Evolutionary conservation across 2,797 vertebrate species (phyloP).

Genomic region (Hoplostethus mediterraneus): DNA sequence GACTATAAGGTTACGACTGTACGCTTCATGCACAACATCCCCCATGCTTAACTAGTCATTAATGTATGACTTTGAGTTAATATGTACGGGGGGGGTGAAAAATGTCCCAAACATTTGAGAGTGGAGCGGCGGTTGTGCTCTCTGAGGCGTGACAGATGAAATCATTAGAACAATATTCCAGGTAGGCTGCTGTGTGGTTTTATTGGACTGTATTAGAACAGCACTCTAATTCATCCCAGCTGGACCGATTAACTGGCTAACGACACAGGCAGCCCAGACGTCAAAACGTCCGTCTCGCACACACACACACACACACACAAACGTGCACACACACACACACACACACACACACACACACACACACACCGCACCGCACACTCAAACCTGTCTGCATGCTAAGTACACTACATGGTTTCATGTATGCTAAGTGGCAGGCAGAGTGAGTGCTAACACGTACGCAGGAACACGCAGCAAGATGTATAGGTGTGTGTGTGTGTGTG

Average conservation of each 20-base stretch:
- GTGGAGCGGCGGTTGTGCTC: constrained; percentile 45
- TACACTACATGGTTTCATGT: constrained; percentile 19
- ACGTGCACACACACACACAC: constrained; percentile 5
- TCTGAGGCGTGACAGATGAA: constrained; percentile 69
- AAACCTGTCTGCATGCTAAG: constrained; percentile 11
- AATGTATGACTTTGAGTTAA: constrained; percentile 45
- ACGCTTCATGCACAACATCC: constrained; percentile 11
- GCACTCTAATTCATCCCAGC: constrained; percentile 72
- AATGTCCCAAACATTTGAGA: constrained; percentile 47
- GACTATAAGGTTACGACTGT: constrained; percentile 55
- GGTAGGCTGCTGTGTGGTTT: constrained; percentile 69
- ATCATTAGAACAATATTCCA: constrained; percentile 77
- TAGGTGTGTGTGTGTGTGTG: constrained; percentile 10
- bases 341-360: constrained; percentile 8
- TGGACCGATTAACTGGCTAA: constrained; percentile 67
- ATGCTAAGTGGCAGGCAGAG: constrained; percentile 22
- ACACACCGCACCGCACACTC: constrained; percentile 2
- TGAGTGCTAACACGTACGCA: constrained; percentile 30
- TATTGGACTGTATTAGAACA: constrained; percentile 71
- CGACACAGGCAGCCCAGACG: constrained; percentile 39
- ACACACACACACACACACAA: constrained; percentile 19
- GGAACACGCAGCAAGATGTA: constrained; percentile 14
- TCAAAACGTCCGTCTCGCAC: constrained; percentile 18
- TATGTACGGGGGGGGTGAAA: constrained; percentile 45
- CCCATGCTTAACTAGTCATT: constrained; percentile 49